Percentiles rank a stretch among this genome's conserved stretches.
Evolutionary conservation across 2,888 invertebrate genomes (phyloP).

Genomic region (Phengaris alcon): DNA sequence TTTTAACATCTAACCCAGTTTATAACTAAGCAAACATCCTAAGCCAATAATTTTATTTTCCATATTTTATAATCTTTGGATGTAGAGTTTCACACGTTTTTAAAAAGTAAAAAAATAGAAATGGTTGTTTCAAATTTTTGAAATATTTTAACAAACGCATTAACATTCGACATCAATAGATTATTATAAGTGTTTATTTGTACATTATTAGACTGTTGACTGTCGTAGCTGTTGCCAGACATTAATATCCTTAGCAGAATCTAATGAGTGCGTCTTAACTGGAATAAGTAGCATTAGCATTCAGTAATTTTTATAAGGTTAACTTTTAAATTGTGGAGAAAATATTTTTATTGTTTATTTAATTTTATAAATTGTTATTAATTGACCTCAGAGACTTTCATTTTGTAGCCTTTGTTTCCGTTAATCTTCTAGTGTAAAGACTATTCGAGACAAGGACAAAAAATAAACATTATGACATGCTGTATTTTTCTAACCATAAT

Average conservation of each 20-base stretch:
- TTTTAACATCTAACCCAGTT: not conserved
- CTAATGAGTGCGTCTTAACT: too few relatives aligned
- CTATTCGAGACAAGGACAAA: constrained; percentile 2
- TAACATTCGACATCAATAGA: not conserved
- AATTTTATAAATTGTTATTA: too few relatives aligned
- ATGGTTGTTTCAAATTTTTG: too few relatives aligned
- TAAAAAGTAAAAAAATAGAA: too few relatives aligned
- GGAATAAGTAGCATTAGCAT: not conserved
- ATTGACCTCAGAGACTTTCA: too few relatives aligned
- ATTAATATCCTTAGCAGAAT: too few relatives aligned
- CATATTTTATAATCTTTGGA: not conserved
- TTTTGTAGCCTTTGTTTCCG: not conserved
- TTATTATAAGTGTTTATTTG: not conserved
- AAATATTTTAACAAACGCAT: too few relatives aligned
- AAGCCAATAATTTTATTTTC: not conserved
- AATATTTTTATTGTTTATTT: not conserved
- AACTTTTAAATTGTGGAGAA: not conserved
- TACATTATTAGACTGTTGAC: not conserved
- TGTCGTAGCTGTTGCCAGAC: too few relatives aligned
- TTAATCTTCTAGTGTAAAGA: not conserved
- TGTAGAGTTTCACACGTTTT: too few relatives aligned
- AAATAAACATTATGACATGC: not conserved
- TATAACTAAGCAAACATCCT: not conserved
- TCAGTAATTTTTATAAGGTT: not conserved
- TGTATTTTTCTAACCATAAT: not conserved